Base-by-base conservation (phyloP, 2,888 invertebrate species). In the Spisula subtruncata region DNA sequence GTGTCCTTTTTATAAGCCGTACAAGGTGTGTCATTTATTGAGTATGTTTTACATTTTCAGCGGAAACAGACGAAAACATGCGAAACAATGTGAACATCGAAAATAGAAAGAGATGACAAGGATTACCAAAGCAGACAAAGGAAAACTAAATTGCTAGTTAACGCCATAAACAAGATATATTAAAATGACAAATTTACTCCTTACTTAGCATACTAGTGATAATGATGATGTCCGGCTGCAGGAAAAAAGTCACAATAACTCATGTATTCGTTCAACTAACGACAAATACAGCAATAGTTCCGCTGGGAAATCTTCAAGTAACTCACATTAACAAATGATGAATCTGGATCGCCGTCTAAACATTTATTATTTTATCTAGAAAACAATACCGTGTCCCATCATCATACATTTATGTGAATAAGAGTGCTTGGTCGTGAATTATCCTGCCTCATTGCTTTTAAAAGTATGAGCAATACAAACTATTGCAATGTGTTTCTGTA, bases 241-340 rank as follows among this genome's bases (percentile, higher is more conserved):
- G 35, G 75, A 75, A 75, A n/a, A 75, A 75, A 75, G 75, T 75
- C 75, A 32, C 75, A 75, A 35, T 32, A 75, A 32, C 18, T 75
- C 35, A 75, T 75, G 32, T 75, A 75, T 75, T 32, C 75, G 75
- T 75, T 35, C 32, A 75, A 16, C 75, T 32, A 75, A 35, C 75
- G 75, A 75, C 75, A 35, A 32, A 1, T 75, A 75, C 75, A 16
- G 75, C 10, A 35, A 75, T 32, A 32, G 75, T 75, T 75, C 75
- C 75, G n/a, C 18, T 1, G 35, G 35, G 75, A 75, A 75, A 75
- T 75, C 75, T 25, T 35, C 32, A 35, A 35, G 75, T 32, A 8
- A 18, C 32, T 35, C 35, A 35, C n/a, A n/a, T n/a, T n/a, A 75
- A 32, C 32, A 25, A 75, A 75, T 75, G 75, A 75, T 75, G 25